Evolutionary conservation across 1,140 invertebrate genomes (phyloP), one percentile per base, ranked within the genome.

Genomic region (Temnothorax curvispinosus): DNA sequence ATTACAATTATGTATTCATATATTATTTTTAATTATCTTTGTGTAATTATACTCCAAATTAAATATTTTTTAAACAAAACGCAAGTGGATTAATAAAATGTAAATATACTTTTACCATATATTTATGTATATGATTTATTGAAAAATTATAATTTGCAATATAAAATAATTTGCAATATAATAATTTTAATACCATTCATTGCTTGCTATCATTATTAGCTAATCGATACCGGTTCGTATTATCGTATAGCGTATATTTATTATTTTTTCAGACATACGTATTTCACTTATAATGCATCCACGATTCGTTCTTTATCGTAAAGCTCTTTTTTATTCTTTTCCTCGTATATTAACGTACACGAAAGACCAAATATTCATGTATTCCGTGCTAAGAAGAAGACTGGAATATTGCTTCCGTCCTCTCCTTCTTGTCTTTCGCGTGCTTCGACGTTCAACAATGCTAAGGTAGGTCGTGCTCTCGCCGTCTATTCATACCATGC

Each of bases 401-500:
- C 13, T 38, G 35, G 38, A 15, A 74, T 82, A 82, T 82, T 82
- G 52, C 54, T 82, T 44, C 71, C 80, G 6, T 47, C 11, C 11
- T 35, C 41, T 44, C 18, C 38, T 21, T 58, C 52, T 32, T 58
- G 52, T 72, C 52, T 72, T 50, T 35, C n/a, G 35, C 18, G 65
- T 56, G 38, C 27, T 81, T 72, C 38, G 67, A 82, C 38, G 54
- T 44, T 44, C 21, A 77, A 77, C 56, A 72, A 72, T 71, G 67
- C 80, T 74, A 74, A 72, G 80, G 41, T 74, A 82, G 41, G 11
- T 69, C 50, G 41, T 72, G 18, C 11, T 35, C n/a, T 38, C 38
- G 27, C 27, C 27, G 52, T 82, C 52, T 82, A 82, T 82, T 82
- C 80, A 82, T 58, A 72, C 64, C 35, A 6, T 54, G 44, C 13